Evolutionary conservation across 2,888 invertebrate genomes (phyloP), one percentile per base, ranked within the genome.

Genomic region (Morpho achilles): DNA sequence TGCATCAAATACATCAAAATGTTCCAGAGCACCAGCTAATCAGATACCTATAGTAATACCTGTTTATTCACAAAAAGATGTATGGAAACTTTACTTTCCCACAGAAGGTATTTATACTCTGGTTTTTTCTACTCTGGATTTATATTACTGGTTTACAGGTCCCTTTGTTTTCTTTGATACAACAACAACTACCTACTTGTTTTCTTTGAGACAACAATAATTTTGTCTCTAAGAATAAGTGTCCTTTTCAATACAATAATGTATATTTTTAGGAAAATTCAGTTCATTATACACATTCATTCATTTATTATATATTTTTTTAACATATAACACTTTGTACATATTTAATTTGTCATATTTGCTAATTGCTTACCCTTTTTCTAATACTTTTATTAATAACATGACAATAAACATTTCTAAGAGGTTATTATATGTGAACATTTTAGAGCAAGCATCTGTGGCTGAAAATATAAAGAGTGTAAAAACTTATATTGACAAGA

Each of bases 81-180:
- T 94, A 22, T 97, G 97, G 95, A 93, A 93, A 65, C 82, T 96
- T 7, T 97, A 97, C 83, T 96, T 97, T 78, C 92, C 94, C 44
- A 89, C 92, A 56, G 93, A 94, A 90, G 93, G 94, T 93, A 79
- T 69, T 57, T 73, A 7, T 2, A 9, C 5, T 43, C 8, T 1
- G n/a, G 68, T 46, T 23, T 9, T 69, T 57, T 73, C 4, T 2
- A 9, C 5, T 43, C 8, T 2, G n/a, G 68, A 45, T 23, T 9
- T 16, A 16, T 32, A 32, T 32, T 5, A 32, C 32, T 32, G 32
- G 32, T 48, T 51, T 22, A 16, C 6, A 32, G 16, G 32, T 9
- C 0, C 23, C 32, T 39, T 32, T 23, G 7, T 6, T 22, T 43
- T 47, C 7, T 51, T 56, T 46, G 2, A 16, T 32, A 32, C 16